Conservation (phyloP, 2,797 vertebrate genomes). For the Etheostoma perlongum region DNA sequence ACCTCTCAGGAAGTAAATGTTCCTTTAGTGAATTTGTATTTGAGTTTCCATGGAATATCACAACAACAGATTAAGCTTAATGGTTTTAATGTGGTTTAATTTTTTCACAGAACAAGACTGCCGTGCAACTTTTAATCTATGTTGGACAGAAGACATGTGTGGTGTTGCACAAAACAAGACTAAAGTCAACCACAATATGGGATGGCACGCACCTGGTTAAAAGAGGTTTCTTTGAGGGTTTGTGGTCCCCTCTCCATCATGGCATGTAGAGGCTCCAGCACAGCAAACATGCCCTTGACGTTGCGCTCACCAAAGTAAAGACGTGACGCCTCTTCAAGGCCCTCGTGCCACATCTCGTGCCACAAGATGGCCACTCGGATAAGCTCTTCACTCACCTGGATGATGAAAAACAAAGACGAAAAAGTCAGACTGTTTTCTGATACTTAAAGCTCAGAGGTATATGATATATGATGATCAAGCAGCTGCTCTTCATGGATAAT, state of each 20-base stretch:
- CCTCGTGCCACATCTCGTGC: conserved; percentile 99
- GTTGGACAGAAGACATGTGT: background rate
- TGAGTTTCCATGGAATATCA: conserved; percentile 3
- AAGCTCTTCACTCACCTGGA: conserved; percentile 97
- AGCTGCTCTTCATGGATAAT: background rate
- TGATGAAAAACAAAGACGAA: background rate
- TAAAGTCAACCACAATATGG: background rate
- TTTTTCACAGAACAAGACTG: background rate
- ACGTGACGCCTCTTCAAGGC: conserved; percentile 96
- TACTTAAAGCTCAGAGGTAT: background rate
- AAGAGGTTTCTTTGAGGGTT: conserved; percentile 98
- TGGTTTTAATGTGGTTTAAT: background rate
- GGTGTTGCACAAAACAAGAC: background rate
- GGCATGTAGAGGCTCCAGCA: conserved; percentile 96
- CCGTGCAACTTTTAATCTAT: background rate
- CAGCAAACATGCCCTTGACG: conserved; percentile 99
- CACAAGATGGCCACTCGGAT: conserved; percentile 98
- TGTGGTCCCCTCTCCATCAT: conserved; percentile 99
- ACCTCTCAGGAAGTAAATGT: background rate
- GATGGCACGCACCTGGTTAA: conserved; percentile 91
- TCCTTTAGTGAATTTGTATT: background rate
- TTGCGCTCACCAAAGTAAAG: conserved; percentile 98
- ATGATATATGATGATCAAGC: background rate
- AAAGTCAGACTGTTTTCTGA: conserved; percentile 9
- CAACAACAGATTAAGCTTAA: background rate